A percentile compares a stretch with the other conserved stretches of the same genome.
These are phyloP conservation scores for Heterodera filipjevi DNA, from an alignment of 2,888 invertebrate genomes.

Conservation along the genomic window DNA sequence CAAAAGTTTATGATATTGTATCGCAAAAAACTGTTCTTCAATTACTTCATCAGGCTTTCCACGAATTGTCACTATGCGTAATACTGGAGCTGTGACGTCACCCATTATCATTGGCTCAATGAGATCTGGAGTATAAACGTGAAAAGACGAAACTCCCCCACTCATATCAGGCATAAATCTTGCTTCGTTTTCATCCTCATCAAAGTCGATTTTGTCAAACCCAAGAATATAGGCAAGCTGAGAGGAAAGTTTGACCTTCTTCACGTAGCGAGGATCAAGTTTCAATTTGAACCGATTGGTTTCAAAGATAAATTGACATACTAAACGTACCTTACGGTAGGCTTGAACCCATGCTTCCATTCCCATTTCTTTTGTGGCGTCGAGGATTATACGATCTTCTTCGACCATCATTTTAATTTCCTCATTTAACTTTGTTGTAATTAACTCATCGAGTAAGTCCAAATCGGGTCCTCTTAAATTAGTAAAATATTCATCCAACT, in stretches of 20 bases:
- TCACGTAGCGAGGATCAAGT: background rate
- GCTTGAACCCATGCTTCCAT: conserved; percentile 16
- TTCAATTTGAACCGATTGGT: background rate
- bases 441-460: background rate
- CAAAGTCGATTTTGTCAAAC: background rate
- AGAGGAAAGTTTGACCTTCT: background rate
- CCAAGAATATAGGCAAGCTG: conserved; percentile 27
- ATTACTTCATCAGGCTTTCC: conserved; percentile 25
- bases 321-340: background rate
- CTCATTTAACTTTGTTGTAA: background rate
- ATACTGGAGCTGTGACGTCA: conserved; percentile 32
- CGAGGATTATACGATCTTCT: background rate
- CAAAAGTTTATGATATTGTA: conserved; percentile 27
- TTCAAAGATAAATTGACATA: background rate
- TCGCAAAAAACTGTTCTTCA: conserved; percentile 28
- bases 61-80: conserved; percentile 30
- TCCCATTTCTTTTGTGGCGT: background rate
- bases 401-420: background rate
- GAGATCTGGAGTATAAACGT: conserved; percentile 36
- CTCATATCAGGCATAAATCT: conserved; percentile 25
- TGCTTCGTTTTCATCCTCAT: background rate
- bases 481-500: background rate
- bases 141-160: conserved; percentile 14
- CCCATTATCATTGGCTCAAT: conserved; percentile 36
- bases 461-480: background rate